Evolutionary conservation across 2,113 vertebrate species (phyloP).

Genomic region (Calonectris borealis): DNA sequence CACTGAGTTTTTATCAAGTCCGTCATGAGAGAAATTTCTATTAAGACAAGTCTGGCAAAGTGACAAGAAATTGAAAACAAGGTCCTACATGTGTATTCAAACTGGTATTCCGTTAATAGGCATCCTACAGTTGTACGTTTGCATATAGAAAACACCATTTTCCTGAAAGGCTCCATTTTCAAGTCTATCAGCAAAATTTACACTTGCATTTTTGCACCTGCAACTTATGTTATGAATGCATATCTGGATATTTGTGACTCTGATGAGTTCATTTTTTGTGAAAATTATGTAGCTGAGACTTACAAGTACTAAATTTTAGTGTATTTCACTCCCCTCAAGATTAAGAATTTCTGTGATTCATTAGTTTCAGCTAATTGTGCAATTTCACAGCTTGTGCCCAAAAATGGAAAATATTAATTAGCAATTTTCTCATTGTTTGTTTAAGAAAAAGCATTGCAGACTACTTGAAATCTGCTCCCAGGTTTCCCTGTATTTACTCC

Average conservation of each 20-base stretch:
- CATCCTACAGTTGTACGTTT: neutral
- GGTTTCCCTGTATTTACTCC: slow-evolving; percentile 27
- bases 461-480: slow-evolving; percentile 38
- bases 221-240: neutral
- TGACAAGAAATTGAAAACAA: neutral
- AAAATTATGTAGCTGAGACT: neutral
- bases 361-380: slow-evolving; percentile 36
- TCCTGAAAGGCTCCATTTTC: neutral
- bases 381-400: slow-evolving; percentile 64
- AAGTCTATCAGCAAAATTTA: neutral
- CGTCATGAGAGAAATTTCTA: neutral
- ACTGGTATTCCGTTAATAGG: neutral
- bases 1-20: neutral
- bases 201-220: neutral
- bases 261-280: slow-evolving; percentile 21
- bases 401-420: slow-evolving; percentile 72
- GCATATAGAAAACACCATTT: neutral
- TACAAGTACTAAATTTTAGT: neutral
- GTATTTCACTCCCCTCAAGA: neutral
- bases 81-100: neutral
- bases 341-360: slow-evolving; percentile 6
- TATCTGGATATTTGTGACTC: neutral
- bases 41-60: neutral
- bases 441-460: slow-evolving; percentile 44
- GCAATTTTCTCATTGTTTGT: slow-evolving; percentile 63